Conservation (phyloP, 2,888 invertebrate genomes). For the Selenia dentaria region DNA sequence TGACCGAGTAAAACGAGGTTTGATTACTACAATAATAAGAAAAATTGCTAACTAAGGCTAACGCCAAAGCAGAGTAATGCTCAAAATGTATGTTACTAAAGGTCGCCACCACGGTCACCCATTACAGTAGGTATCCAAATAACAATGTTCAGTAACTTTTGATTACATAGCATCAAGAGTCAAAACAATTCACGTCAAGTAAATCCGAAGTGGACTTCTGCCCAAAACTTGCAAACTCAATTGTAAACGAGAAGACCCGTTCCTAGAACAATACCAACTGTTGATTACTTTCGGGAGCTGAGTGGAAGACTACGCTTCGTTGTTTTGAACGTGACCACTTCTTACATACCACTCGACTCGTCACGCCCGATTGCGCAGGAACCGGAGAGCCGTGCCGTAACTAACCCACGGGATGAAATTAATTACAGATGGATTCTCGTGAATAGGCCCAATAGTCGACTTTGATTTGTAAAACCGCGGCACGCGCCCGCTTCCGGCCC, state of each 20-base stretch:
- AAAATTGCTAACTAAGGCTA: no score
- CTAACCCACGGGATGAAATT: slow-evolving; percentile 11
- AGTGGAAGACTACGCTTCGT: not conserved
- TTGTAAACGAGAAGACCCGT: not conserved
- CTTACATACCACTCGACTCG: not conserved
- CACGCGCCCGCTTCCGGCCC: not conserved
- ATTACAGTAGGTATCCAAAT: no score
- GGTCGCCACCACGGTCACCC: no score
- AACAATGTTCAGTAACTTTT: no score
- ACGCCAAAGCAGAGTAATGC: no score
- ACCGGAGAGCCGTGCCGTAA: slow-evolving; percentile 11
- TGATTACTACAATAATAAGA: no score
- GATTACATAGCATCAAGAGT: no score
- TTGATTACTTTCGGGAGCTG: slow-evolving; percentile 3
- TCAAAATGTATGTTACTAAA: no score
- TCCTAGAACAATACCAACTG: not conserved
- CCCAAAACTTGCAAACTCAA: not conserved
- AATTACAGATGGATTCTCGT: slow-evolving; percentile 8
- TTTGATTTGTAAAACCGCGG: not conserved
- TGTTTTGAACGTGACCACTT: slow-evolving; percentile 2
- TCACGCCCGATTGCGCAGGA: slow-evolving; percentile 7
- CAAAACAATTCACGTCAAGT: no score
- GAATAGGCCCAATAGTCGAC: not conserved
- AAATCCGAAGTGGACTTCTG: no score
- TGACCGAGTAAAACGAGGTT: no score